These are phyloP conservation scores for Exaiptasia diaphana DNA, from an alignment of 64 coral and sea anemone species.

Conservation along the genomic window DNA sequence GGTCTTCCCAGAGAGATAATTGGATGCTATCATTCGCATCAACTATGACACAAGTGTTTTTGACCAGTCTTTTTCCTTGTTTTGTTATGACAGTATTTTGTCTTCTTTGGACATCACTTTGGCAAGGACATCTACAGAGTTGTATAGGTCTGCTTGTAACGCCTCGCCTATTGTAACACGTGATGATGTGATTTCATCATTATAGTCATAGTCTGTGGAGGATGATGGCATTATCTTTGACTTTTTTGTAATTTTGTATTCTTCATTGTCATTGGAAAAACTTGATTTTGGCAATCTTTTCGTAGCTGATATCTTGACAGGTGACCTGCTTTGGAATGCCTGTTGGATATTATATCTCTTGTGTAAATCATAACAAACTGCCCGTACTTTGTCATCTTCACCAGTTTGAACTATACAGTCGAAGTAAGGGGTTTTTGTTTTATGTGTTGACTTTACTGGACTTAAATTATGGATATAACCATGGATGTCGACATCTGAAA, in stretches of 20 bases:
- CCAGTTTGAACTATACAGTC: not conserved
- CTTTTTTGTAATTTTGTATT: slow-evolving; percentile 35
- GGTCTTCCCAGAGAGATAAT: slow-evolving; percentile 43
- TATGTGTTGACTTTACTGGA: not conserved
- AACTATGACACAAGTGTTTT: slow-evolving; percentile 16
- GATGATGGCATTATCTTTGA: slow-evolving; percentile 25
- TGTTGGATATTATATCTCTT: slow-evolving; percentile 19
- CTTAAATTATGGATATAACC: not conserved
- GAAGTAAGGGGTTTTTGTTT: not conserved
- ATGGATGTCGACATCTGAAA: not conserved
- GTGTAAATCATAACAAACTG: slow-evolving; percentile 40
- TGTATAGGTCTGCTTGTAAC: not conserved
- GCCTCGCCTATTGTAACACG: not conserved
- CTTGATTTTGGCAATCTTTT: not conserved
- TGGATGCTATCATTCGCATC: slow-evolving; percentile 40
- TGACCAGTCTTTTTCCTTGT: slow-evolving; percentile 4
- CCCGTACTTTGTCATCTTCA: not conserved
- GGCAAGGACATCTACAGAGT: slow-evolving; percentile 26
- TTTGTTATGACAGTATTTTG: slow-evolving; percentile 11
- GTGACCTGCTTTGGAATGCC: slow-evolving; percentile 24
- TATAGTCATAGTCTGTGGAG: slow-evolving; percentile 9
- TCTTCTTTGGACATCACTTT: slow-evolving; percentile 25
- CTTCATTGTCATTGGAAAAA: slow-evolving; percentile 4
- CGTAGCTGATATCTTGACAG: not conserved
- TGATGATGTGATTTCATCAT: not conserved